Evolutionary conservation across 2,888 invertebrate genomes (phyloP).

Genomic region (Kuschelorhynchus macadamiae): DNA sequence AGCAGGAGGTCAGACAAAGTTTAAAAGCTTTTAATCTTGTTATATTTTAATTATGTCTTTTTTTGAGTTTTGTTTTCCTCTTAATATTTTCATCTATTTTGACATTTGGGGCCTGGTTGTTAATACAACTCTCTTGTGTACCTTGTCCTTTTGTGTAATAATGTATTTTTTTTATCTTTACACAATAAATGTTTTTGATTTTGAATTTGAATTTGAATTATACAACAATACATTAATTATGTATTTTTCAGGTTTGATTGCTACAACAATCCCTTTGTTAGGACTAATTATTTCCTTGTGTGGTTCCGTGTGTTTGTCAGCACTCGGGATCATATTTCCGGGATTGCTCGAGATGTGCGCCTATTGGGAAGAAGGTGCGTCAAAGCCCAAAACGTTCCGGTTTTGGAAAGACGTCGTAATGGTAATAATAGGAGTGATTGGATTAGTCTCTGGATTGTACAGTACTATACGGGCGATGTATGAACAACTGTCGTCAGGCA

Average conservation of each 20-base stretch:
- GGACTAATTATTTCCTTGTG: conserved; percentile 83
- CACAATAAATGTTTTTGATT: too few relatives aligned
- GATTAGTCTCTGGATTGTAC: conserved; percentile 73
- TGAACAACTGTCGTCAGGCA: conserved; percentile 50
- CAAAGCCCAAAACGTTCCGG: conserved; percentile 69
- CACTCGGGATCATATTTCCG: conserved; percentile 81
- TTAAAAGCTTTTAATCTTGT: too few relatives aligned
- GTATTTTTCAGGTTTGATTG: conserved; percentile 76
- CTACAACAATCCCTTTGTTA: conserved; percentile 78
- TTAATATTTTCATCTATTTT: too few relatives aligned
- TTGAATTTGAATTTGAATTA: too few relatives aligned
- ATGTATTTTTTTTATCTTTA: too few relatives aligned
- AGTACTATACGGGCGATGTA: conserved; percentile 72
- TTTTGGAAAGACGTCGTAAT: conserved; percentile 70
- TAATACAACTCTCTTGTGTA: too few relatives aligned
- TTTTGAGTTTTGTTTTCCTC: too few relatives aligned
- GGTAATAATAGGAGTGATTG: conserved; percentile 71
- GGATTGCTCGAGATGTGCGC: conserved; percentile 82
- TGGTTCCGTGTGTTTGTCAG: conserved; percentile 81
- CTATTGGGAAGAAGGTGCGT: conserved; percentile 73
- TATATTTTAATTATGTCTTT: too few relatives aligned
- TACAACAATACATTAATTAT: too few relatives aligned
- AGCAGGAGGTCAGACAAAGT: too few relatives aligned
- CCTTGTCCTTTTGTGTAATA: too few relatives aligned
- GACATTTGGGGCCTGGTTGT: too few relatives aligned